These are phyloP conservation scores for Electrophaes corylata DNA, from an alignment of 2,888 invertebrate species.

Conservation along the genomic window DNA sequence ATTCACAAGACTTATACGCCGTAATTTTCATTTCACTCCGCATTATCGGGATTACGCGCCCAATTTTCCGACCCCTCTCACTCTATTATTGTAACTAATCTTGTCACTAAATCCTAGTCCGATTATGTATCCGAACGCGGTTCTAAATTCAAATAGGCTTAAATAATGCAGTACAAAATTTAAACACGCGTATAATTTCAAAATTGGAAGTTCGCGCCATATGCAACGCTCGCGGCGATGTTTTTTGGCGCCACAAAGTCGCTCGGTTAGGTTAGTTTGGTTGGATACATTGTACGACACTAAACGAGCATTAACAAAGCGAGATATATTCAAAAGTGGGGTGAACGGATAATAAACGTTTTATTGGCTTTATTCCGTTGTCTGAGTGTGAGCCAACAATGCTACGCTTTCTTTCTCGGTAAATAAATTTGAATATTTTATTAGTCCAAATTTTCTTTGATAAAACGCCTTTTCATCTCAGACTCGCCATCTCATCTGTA, in stretches of 20 bases:
- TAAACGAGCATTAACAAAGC: slow-evolving; percentile 65
- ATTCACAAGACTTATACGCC: slow-evolving; percentile 48
- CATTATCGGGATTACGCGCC: slow-evolving; percentile 63
- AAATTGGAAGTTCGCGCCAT: slow-evolving; percentile 71
- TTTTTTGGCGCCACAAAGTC: slow-evolving; percentile 66
- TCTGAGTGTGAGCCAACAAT: slow-evolving; percentile 55
- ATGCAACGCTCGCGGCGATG: slow-evolving; percentile 69
- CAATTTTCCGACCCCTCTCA: slow-evolving; percentile 58
- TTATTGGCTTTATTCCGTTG: slow-evolving; percentile 69
- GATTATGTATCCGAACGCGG: slow-evolving; percentile 63
- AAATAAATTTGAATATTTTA: slow-evolving; percentile 56
- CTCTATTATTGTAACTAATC: slow-evolving; percentile 75
- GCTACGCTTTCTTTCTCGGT: slow-evolving; percentile 51
- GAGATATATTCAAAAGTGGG: slow-evolving; percentile 67
- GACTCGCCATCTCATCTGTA: slow-evolving; percentile 21
- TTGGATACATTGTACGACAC: slow-evolving; percentile 41
- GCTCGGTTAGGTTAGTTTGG: slow-evolving; percentile 41
- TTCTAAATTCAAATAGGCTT: slow-evolving; percentile 63
- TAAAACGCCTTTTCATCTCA: slow-evolving; percentile 32
- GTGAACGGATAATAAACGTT: slow-evolving; percentile 71
- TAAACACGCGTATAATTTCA: slow-evolving; percentile 77
- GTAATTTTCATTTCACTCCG: slow-evolving; percentile 66
- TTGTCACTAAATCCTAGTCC: slow-evolving; percentile 76
- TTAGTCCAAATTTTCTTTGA: slow-evolving; percentile 32
- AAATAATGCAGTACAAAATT: slow-evolving; percentile 61